Base-by-base conservation (phyloP, 2,113 vertebrate genomes). In the Ariopsis seemanni region DNA sequence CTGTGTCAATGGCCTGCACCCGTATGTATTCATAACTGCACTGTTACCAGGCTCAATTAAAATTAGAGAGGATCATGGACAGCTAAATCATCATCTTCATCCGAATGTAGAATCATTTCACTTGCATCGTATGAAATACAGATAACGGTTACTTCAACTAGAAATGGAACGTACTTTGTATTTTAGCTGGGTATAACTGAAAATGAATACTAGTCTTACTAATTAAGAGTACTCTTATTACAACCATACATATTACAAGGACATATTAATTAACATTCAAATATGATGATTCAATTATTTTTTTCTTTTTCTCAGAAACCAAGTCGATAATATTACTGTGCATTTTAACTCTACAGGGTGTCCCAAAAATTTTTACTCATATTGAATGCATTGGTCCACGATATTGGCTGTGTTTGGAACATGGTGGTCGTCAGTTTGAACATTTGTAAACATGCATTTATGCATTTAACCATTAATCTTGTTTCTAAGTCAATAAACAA, bases 1-100 rank as follows among this genome's bases (percentile, higher is more conserved):
- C 97, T 87, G 95, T 96, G 92, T 98, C 97, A 91, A 98, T 99
- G 97, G 97, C 98, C 94, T 99, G 98, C 92, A 98, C 98, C 91
- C 96, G 98, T 99, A 96, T 95, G 98, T 96, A 95, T 82, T 53
- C 60, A 42, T 65, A 30, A 57, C 22, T 27, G 53, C 50, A 86
- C 50, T 6, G 8, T 55, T 67, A 71, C n/a, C 50, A 7, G 17
- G 25, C 17, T 27, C 42, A 55, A 57, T 27, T 25, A 55, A 57
- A 53, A 15, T 12, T 72, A 42, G 27, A 72, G 15, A 42, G n/a
- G 5, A 57, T 57, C 52, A 52, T 17, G 11, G 7, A n/a, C 20
- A 52, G 62, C 18, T 82, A 48, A 6, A 48, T 48, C 80, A 55
- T 52, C 74, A n/a, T 52, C 72, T 17, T 27, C 50, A 55, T 27